These are phyloP conservation scores for Agriopis marginaria DNA, from an alignment of 2,888 invertebrate species.

Conservation along the genomic window DNA sequence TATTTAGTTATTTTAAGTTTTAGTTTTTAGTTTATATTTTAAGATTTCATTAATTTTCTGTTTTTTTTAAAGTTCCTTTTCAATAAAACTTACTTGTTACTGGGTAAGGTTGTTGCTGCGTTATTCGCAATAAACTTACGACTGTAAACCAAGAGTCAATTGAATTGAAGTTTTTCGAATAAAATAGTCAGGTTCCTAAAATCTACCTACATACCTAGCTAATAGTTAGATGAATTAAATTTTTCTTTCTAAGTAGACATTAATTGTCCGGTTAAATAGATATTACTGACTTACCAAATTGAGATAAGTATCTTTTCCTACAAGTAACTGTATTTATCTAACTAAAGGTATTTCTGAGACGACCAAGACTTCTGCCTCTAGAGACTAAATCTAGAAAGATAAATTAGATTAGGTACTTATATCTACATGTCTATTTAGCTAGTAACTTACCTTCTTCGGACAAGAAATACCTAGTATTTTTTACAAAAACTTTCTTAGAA, in stretches of 20 bases:
- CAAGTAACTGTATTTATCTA: background rate
- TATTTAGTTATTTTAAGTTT: too few relatives aligned
- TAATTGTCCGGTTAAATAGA: background rate
- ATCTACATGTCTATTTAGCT: background rate
- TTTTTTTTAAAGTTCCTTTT: too few relatives aligned
- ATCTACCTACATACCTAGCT: too few relatives aligned
- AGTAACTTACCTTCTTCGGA: background rate
- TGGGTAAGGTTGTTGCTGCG: too few relatives aligned
- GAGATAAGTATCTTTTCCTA: background rate
- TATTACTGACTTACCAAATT: background rate
- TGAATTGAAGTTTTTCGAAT: too few relatives aligned
- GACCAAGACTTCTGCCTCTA: background rate
- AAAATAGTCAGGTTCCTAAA: too few relatives aligned
- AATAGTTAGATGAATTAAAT: too few relatives aligned
- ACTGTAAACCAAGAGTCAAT: too few relatives aligned
- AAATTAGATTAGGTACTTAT: constrained; percentile 1
- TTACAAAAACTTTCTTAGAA: background rate
- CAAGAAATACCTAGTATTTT: background rate
- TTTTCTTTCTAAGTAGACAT: background rate
- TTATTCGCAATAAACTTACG: too few relatives aligned
- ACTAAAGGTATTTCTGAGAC: background rate
- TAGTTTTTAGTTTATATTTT: too few relatives aligned
- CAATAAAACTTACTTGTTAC: too few relatives aligned
- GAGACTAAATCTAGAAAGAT: constrained; percentile 6
- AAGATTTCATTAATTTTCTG: too few relatives aligned